phyloP scores from a whole-genome alignment of 1,140 invertebrate species.

The Himalopsyche phryganea region DNA sequence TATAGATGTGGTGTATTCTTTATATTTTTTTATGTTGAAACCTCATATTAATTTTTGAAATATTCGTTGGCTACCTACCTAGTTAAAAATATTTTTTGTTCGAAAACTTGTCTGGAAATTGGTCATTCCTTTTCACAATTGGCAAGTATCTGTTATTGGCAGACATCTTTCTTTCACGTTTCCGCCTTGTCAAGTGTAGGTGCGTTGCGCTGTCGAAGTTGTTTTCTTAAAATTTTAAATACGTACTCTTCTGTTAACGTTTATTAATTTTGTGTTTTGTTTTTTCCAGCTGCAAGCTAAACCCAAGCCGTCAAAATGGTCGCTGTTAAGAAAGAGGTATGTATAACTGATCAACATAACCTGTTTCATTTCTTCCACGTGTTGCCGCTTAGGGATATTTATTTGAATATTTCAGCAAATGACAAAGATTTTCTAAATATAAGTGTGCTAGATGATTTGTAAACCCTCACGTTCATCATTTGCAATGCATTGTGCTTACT shows the following conservation, averaged over 20 bases:
- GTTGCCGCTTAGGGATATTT: background rate
- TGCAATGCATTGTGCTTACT: too few species aligned
- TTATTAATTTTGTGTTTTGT: background rate
- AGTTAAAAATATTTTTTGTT: too few species aligned
- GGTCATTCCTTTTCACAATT: too few species aligned
- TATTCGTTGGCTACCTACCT: too few species aligned
- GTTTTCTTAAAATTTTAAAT: background rate
- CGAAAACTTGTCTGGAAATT: too few species aligned
- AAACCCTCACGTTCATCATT: too few species aligned
- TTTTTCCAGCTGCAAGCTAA: constrained; percentile 12
- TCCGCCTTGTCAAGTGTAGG: constrained; percentile 8
- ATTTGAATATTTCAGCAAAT: too few species aligned
- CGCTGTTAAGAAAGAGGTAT: constrained; percentile 69
- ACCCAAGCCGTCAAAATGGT: constrained; percentile 57
- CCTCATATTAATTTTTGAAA: too few species aligned
- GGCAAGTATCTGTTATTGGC: background rate
- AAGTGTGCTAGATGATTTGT: too few species aligned
- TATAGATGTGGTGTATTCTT: too few species aligned
- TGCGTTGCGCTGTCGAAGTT: background rate
- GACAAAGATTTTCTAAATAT: too few species aligned
- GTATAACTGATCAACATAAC: constrained; percentile 17
- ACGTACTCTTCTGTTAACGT: background rate
- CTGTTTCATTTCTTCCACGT: constrained; percentile 14
- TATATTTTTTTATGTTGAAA: too few species aligned
- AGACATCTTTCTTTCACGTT: constrained; percentile 15